Base-by-base conservation (phyloP, 2,797 vertebrate species). In the Manis crassicaudata region DNA sequence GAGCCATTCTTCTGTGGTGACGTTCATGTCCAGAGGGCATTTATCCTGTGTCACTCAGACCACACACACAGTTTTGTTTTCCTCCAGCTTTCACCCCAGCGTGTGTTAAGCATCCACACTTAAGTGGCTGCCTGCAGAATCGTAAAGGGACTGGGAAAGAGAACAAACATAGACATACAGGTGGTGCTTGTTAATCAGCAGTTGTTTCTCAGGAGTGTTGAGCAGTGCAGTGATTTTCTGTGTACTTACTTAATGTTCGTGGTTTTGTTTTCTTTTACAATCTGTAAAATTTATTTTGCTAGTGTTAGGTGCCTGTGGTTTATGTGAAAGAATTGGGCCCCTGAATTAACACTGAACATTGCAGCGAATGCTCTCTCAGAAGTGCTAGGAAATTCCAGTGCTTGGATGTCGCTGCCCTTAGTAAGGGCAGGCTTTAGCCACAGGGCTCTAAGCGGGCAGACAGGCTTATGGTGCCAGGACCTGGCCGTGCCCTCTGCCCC, bases 111-210 rank as follows among this genome's bases (percentile, higher is more conserved):
- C 68, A 37, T 52, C 65, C 20, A 60, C 46, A 25, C 21, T 73
- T 62, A 37, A 32, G 27, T 32, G 75, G 54, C 94, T 81, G 90
- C 88, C 40, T 86, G 79, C 54, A 84, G 70, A 76, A 84, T 60
- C 75, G 72, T 46, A 12, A 75, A 70, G 90, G 94, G 40, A 52
- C 27, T 13, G 54, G 77, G 37, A 35, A 23, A 77, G 35, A 32
- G 3, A 37, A 25, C 50, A 84, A 56, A 95, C 95, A 95, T 91
- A 96, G 96, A 90, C 18, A 12, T 25, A 27, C 92, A 94, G 93
- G 95, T 96, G 93, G 40, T 43, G 43, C 56, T 25, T 77, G 65
- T 79, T 82, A 96, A 54, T 40, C 92, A 70, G 67, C 88, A 87
- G 76, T 73, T 85, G 35, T 52, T 88, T 94, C 89, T 89, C 58